These are phyloP conservation scores for Palloptera scutellata DNA, from an alignment of 2,888 invertebrate genomes.

Conservation along the genomic window DNA sequence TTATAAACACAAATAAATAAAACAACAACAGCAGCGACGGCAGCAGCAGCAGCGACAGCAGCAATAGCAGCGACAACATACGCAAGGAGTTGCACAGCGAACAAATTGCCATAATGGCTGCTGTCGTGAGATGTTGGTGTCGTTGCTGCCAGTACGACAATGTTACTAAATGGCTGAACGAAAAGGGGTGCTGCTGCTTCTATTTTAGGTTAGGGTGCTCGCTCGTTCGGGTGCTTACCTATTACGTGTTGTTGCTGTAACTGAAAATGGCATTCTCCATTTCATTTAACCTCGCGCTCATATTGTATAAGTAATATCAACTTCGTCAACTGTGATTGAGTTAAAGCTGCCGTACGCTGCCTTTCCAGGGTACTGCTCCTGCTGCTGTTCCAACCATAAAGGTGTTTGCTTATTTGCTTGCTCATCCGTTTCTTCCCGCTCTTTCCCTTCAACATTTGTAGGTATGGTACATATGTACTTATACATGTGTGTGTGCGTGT, in stretches of 20 bases:
- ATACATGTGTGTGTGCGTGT: slow-evolving; percentile 21
- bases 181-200: slow-evolving; percentile 43
- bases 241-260: slow-evolving; percentile 6
- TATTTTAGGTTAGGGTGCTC: neutral
- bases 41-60: slow-evolving; percentile 43
- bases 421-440: neutral
- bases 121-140: slow-evolving; percentile 46
- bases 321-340: no score
- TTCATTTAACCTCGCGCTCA: slow-evolving; percentile 37
- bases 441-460: slow-evolving; percentile 36
- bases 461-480: slow-evolving; percentile 51
- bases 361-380: slow-evolving; percentile 15
- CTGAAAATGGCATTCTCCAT: slow-evolving; percentile 59
- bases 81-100: slow-evolving; percentile 40
- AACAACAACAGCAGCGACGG: slow-evolving; percentile 47
- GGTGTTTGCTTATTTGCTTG: neutral
- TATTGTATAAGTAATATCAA: no score
- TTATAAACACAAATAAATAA: slow-evolving; percentile 65
- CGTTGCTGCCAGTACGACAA: neutral
- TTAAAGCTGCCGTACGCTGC: neutral
- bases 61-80: slow-evolving; percentile 42
- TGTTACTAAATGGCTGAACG: slow-evolving; percentile 47
- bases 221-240: neutral
- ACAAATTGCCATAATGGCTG: slow-evolving; percentile 52
- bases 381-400: neutral